phyloP scores from a whole-genome alignment of 1,140 invertebrate genomes.

The Latrodectus geometricus region DNA sequence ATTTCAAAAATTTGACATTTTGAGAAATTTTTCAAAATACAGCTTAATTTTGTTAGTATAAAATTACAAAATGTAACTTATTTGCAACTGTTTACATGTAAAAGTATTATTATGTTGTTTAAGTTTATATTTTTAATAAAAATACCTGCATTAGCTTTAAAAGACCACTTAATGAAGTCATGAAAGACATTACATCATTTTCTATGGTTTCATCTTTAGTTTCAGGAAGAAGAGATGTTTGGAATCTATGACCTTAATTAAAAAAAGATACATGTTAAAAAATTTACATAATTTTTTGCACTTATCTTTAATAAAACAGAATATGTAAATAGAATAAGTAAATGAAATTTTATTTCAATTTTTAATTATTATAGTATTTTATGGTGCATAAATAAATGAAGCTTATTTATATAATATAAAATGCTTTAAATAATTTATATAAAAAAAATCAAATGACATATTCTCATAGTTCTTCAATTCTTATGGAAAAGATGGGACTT shows the following conservation, averaged over 20 bases:
- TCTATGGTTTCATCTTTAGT: constrained; percentile 70
- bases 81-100: not conserved
- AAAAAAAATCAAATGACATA: not conserved
- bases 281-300: too few relatives aligned
- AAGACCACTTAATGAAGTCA: constrained; percentile 86
- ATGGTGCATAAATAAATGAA: not conserved
- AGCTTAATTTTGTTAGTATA: not conserved
- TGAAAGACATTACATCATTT: constrained; percentile 88
- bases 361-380: too few relatives aligned
- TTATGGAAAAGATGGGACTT: too few relatives aligned
- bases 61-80: not conserved
- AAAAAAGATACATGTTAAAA: too few relatives aligned
- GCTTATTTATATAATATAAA: not conserved
- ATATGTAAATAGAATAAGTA: too few relatives aligned
- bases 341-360: too few relatives aligned
- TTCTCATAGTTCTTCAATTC: not conserved
- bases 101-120: not conserved
- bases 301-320: too few relatives aligned
- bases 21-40: too few relatives aligned
- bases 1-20: too few relatives aligned
- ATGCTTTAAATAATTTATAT: not conserved
- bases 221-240: constrained; percentile 54
- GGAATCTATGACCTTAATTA: constrained; percentile 30
- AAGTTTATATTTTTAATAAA: not conserved
- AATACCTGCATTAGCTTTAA: constrained; percentile 83